phyloP scores from a whole-genome alignment of 2,888 invertebrate species.

The Pyrgus malvae region DNA sequence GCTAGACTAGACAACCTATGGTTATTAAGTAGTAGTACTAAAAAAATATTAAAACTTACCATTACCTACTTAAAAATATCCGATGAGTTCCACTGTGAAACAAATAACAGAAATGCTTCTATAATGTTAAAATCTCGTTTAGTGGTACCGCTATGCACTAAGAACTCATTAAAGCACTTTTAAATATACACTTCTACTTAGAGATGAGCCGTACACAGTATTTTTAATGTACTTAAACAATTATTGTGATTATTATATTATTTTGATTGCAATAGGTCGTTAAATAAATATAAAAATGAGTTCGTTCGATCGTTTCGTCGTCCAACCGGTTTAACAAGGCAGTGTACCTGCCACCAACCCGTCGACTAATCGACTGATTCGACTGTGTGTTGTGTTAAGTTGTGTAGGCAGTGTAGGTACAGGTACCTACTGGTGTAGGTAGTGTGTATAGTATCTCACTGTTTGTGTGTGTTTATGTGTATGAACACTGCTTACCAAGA shows the following conservation, averaged over 20 bases:
- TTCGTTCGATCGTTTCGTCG: conserved; percentile 79
- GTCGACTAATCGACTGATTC: conserved; percentile 56
- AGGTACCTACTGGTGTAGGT: too few species aligned
- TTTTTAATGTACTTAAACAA: background rate
- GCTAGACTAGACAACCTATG: too few species aligned
- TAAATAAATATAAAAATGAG: conserved; percentile 42
- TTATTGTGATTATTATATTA: background rate
- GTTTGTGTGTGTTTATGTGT: too few species aligned
- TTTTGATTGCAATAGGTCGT: conserved; percentile 23
- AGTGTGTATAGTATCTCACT: too few species aligned
- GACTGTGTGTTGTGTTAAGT: background rate
- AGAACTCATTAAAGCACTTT: conserved; percentile 20
- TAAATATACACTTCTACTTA: conserved; percentile 1
- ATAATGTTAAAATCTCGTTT: conserved; percentile 56
- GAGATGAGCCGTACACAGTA: too few species aligned
- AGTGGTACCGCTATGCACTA: conserved; percentile 65
- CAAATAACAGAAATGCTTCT: conserved; percentile 49
- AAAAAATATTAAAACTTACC: too few species aligned
- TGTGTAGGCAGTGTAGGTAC: background rate
- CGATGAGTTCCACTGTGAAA: conserved; percentile 34
- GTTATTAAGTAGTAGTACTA: too few species aligned
- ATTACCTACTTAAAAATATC: too few species aligned
- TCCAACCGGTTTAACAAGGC: conserved; percentile 63
- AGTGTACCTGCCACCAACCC: conserved; percentile 62
- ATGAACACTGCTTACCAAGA: too few species aligned